Conservation (phyloP, 2,888 invertebrate species). For the Lordiphosa andalusiaca region DNA sequence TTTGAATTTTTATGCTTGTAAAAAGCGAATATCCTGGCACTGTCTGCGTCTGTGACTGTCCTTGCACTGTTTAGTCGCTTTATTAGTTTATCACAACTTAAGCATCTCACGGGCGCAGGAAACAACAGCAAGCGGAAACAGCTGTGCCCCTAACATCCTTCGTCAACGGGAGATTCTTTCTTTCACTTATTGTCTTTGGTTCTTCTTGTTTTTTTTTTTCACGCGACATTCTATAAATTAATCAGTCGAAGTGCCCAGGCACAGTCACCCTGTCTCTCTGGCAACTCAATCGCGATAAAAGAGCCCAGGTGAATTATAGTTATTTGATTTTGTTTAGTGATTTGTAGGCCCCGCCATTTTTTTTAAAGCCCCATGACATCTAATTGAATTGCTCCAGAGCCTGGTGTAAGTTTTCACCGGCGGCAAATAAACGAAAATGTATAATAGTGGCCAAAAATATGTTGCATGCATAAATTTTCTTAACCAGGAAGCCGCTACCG, state of each 20-base stretch:
- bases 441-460: constrained; percentile 68
- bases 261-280: constrained; percentile 28
- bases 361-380: constrained; percentile 67
- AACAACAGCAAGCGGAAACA: constrained; percentile 47
- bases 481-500: constrained; percentile 62
- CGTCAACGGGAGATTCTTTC: constrained; percentile 30
- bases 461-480: constrained; percentile 70
- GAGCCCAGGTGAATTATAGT: constrained; percentile 70
- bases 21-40: constrained; percentile 70
- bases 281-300: constrained; percentile 71
- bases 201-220: constrained; percentile 28
- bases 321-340: constrained; percentile 73
- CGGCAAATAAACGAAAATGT: neutral
- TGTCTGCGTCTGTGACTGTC: constrained; percentile 5
- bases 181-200: constrained; percentile 29
- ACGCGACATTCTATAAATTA: constrained; percentile 69
- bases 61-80: constrained; percentile 66
- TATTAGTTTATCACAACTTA: constrained; percentile 70
- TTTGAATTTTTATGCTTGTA: constrained; percentile 71
- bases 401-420: constrained; percentile 30
- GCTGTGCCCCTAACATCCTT: constrained; percentile 36
- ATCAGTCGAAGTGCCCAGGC: constrained; percentile 65
- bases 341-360: constrained; percentile 56
- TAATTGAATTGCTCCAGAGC: constrained; percentile 65
- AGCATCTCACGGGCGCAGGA: constrained; percentile 52